Conservation (phyloP, 2,797 vertebrate species). For the Myiotriccus ornatus region DNA sequence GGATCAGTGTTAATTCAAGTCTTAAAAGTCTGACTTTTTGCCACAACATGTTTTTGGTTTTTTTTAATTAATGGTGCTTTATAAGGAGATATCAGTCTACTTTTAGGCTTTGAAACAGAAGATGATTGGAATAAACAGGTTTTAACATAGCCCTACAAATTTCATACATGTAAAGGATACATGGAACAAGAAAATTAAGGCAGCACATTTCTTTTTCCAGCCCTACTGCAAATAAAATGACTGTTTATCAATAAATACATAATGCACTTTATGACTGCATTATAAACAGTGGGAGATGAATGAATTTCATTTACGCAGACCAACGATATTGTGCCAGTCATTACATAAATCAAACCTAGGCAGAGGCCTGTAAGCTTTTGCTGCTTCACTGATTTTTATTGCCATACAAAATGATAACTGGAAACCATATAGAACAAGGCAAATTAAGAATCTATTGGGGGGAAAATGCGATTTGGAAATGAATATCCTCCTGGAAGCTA, state of each 20-base stretch:
- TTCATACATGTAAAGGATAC: neutral
- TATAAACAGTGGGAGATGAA: conserved; percentile 31
- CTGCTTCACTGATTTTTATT: conserved; percentile 67
- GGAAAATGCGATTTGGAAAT: conserved; percentile 51
- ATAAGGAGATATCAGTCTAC: neutral
- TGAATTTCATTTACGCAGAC: conserved; percentile 54
- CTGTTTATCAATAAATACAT: conserved; percentile 52
- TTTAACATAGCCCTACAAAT: neutral
- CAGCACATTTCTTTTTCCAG: neutral
- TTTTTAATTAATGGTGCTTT: neutral
- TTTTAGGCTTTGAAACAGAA: neutral
- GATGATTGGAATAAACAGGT: neutral
- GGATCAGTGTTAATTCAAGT: neutral
- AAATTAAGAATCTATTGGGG: conserved; percentile 66
- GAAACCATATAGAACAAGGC: conserved; percentile 66
- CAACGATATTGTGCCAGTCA: neutral
- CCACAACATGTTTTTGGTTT: neutral
- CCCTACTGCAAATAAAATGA: conserved; percentile 35
- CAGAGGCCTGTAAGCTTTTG: conserved; percentile 33
- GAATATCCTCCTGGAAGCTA: conserved; percentile 47
- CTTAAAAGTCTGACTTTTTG: neutral
- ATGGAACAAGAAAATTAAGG: neutral
- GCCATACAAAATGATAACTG: conserved; percentile 54
- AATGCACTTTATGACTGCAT: neutral
- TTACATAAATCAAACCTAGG: conserved; percentile 57